Conservation (phyloP, 2,797 vertebrate species). For the Phataginus tetradactyla region DNA sequence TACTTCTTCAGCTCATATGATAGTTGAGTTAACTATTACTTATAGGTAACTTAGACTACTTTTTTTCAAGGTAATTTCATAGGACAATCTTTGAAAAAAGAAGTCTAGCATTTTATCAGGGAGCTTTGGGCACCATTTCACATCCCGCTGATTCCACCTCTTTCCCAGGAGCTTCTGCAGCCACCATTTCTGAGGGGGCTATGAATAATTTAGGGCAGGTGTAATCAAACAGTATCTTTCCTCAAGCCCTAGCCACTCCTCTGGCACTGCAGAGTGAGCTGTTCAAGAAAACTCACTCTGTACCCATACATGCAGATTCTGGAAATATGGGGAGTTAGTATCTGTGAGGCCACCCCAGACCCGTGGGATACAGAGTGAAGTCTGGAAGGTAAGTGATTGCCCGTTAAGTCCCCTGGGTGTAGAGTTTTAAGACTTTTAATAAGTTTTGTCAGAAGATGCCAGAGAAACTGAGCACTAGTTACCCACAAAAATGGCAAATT, state of each 20-base stretch:
- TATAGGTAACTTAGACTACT: background rate
- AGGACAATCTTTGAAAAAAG: background rate
- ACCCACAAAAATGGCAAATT: background rate
- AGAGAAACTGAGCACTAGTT: background rate
- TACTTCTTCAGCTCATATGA: background rate
- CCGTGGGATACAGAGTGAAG: background rate
- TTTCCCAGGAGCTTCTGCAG: background rate
- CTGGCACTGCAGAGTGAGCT: too few relatives aligned
- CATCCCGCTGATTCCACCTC: background rate
- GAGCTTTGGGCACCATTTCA: background rate
- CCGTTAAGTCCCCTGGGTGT: background rate
- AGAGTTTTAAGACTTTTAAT: background rate
- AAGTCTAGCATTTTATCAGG: background rate
- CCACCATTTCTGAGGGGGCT: background rate
- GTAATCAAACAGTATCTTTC: background rate
- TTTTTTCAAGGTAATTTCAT: background rate
- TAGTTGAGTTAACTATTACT: background rate
- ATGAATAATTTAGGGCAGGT: background rate
- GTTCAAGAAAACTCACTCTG: background rate
- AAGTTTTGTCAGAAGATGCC: background rate
- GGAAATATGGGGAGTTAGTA: background rate
- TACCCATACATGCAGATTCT: background rate
- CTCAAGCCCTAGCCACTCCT: background rate
- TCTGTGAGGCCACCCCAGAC: background rate
- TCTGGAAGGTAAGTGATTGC: background rate